These are phyloP conservation scores for Trichogramma dendrolimi DNA, from an alignment of 2,888 invertebrate genomes.

Conservation along the genomic window DNA sequence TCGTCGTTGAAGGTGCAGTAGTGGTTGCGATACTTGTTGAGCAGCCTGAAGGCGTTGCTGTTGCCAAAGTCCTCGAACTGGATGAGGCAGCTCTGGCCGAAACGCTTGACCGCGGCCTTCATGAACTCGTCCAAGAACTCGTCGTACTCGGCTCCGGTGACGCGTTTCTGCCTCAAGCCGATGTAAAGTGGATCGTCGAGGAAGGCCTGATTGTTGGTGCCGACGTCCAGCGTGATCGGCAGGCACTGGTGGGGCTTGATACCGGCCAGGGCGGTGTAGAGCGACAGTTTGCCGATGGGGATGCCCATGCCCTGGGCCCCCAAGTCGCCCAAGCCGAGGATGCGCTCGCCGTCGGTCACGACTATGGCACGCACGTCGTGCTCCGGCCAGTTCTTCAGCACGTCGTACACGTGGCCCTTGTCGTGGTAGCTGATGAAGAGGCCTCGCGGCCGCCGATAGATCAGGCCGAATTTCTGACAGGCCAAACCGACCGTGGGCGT, in stretches of 20 bases:
- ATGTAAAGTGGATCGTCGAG: conserved; percentile 93
- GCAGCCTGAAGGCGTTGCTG: conserved; percentile 88
- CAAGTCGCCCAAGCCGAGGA: conserved; percentile 93
- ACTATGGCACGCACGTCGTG: conserved; percentile 82
- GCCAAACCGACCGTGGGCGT: conserved; percentile 97
- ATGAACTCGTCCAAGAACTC: conserved; percentile 97
- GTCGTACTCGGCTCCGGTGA: conserved; percentile 82
- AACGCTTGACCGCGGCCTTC: conserved; percentile 80
- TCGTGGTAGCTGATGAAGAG: conserved; percentile 95
- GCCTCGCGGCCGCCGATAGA: conserved; percentile 87
- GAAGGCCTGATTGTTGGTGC: conserved; percentile 79
- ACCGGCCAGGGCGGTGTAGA: conserved; percentile 96
- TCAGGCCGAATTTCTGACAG: conserved; percentile 93
- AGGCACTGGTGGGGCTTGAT: conserved; percentile 93
- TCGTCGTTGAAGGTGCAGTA: conserved; percentile 99
- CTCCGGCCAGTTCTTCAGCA: conserved; percentile 92
- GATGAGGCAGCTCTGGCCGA: conserved; percentile 80
- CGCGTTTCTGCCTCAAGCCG: conserved; percentile 80
- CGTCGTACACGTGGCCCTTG: conserved; percentile 89
- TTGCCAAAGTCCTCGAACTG: conserved; percentile 99
- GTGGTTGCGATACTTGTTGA: conserved; percentile 81
- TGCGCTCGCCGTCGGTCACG: conserved; percentile 97
- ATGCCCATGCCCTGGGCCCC: conserved; percentile 99
- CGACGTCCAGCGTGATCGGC: conserved; percentile 91
- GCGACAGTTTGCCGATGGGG: conserved; percentile 91